Base-by-base conservation (phyloP, 2,888 invertebrate genomes). In the Conchocele bisecta region DNA sequence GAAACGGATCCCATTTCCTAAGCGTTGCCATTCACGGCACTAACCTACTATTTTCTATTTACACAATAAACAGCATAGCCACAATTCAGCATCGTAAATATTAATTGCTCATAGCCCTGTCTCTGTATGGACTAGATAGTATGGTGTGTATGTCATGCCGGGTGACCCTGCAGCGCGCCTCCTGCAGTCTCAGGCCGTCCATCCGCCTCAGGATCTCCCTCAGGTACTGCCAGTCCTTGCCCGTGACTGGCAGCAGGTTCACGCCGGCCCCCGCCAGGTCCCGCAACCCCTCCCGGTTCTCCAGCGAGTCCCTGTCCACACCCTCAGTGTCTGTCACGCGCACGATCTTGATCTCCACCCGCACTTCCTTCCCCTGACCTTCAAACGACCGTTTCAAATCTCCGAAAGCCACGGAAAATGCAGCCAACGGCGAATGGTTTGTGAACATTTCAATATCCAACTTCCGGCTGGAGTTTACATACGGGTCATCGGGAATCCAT, bases 211-310 rank as follows among this genome's bases (percentile, higher is more conserved):
- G 26, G 20, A 67, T 58, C 35, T 72, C 66, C 33, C 66, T 33
- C 1, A 72, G 57, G 41, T 58, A 61, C 22, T 48, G 57, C 72
- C 72, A 72, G 31, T 72, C 72, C 13, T 67, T 61, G 2, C 66
- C 66, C 22, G 57, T 46, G 13, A 72, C 66, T 7, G 66, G 58
- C 28, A 57, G 53, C 39, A 72, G 42, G n/a, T 31, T 37, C 0
- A 72, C 53, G 4, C 63, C 53, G 20, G 51, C 41, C 24, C 42
- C 50, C 20, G 61, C 44, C 24, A 72, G 37, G 11, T 50, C 46
- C 28, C 60, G 41, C 7, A 72, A 44, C 31, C 72, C 72, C 4
- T 57, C 44, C 31, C 54, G 35, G 28, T 67, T 72, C 3, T 67
- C 72, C 4, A 35, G 50, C 13, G 46, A n/a, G 3, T 61, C 61